Percentiles rank a stretch among this genome's conserved stretches.
phyloP scores from a whole-genome alignment of 2,888 invertebrate species.

The Drosophila cognata region DNA sequence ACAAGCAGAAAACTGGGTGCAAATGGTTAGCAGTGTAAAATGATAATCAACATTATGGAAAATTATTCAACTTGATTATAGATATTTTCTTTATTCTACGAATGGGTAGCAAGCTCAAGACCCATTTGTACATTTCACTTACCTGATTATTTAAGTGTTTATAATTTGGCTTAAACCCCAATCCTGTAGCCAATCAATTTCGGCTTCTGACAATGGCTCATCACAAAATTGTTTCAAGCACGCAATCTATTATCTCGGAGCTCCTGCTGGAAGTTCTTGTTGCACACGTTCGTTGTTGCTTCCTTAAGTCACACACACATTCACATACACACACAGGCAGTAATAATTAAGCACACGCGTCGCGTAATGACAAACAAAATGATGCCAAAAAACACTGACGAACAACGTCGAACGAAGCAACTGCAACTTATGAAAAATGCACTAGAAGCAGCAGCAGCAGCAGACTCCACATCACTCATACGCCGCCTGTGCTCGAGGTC shows the following conservation, averaged over 20 bases:
- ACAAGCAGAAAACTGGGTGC: neutral
- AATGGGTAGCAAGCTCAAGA: neutral
- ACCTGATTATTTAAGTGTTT: conserved; percentile 21
- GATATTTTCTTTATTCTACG: neutral
- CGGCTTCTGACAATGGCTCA: neutral
- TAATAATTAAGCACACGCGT: conserved; percentile 66
- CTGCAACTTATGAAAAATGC: conserved; percentile 54
- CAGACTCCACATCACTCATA: conserved; percentile 32
- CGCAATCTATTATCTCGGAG: conserved; percentile 4
- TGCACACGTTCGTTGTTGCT: conserved; percentile 19
- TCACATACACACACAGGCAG: neutral
- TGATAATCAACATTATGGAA: neutral
- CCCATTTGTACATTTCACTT: conserved; percentile 6
- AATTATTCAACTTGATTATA: neutral
- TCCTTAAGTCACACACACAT: conserved; percentile 5
- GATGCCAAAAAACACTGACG: conserved; percentile 5
- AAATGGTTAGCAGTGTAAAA: neutral
- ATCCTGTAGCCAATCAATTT: neutral
- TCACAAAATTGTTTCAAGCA: conserved; percentile 28
- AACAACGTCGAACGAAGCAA: conserved; percentile 19
- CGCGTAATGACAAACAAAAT: conserved; percentile 34
- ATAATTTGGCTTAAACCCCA: neutral
- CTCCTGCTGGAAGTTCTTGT: conserved; percentile 26
- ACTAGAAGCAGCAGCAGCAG: conserved; percentile 31
- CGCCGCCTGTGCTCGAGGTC: conserved; percentile 22